These are phyloP conservation scores for Pontoporia blainvillei DNA, from an alignment of 2,113 vertebrate species.

Conservation along the genomic window DNA sequence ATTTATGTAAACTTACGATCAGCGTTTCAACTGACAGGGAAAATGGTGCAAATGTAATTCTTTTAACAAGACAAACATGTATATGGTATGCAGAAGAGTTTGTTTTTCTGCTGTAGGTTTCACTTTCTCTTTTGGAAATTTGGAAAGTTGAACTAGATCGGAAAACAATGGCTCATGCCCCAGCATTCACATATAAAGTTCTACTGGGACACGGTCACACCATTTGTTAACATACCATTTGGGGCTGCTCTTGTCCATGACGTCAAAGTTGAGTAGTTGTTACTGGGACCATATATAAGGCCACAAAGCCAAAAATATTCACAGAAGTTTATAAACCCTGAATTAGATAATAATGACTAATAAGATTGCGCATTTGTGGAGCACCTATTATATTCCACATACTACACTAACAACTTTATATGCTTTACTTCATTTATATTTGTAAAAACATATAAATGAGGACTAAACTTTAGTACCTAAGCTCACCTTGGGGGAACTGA, in stretches of 20 bases:
- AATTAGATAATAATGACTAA: background rate
- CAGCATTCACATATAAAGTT: background rate
- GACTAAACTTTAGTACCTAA: background rate
- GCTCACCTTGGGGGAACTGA: background rate
- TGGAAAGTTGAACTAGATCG: background rate
- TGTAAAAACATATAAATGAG: background rate
- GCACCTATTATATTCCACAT: background rate
- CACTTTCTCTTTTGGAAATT: background rate
- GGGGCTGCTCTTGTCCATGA: background rate
- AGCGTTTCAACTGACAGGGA: background rate
- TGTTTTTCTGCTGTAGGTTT: background rate
- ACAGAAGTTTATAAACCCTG: background rate
- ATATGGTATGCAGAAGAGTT: background rate
- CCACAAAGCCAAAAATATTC: background rate
- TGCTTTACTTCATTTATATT: background rate
- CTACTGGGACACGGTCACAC: background rate
- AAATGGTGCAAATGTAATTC: background rate
- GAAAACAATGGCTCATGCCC: background rate
- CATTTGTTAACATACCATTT: background rate
- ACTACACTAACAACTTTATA: background rate
- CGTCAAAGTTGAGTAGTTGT: background rate
- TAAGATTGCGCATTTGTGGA: background rate
- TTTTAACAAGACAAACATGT: background rate
- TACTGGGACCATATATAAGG: background rate
- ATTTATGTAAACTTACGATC: background rate